A percentile compares a stretch with the other conserved stretches of the same genome.
phyloP scores from a whole-genome alignment of 2,888 invertebrate genomes.

The Ctenicera cuprea region DNA sequence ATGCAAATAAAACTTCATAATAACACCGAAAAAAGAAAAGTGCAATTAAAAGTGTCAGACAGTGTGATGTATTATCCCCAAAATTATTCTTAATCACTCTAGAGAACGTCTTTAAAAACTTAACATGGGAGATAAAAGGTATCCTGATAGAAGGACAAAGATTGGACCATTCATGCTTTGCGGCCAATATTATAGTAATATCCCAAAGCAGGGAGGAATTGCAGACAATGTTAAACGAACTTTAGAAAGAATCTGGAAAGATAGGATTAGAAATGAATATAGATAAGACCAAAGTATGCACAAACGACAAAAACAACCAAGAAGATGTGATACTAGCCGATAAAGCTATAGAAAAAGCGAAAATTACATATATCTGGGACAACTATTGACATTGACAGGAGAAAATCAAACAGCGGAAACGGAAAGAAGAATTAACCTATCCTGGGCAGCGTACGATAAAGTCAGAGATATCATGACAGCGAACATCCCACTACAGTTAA shows the following conservation, averaged over 20 bases:
- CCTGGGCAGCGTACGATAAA: constrained; percentile 1
- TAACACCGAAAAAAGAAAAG: constrained; percentile 1
- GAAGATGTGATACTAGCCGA: constrained; percentile 14
- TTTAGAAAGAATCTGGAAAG: constrained; percentile 6
- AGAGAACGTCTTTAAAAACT: constrained; percentile 19
- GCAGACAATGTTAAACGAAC: constrained; percentile 12
- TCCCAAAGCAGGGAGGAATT: constrained; percentile 16
- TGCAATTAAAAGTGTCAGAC: not conserved
- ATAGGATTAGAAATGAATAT: constrained; percentile 16
- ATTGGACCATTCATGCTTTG: not conserved
- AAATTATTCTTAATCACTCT: constrained; percentile 17
- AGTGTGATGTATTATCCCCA: constrained; percentile 16
- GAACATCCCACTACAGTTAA: constrained; percentile 6
- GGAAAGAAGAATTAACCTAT: not conserved
- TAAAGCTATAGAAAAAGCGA: constrained; percentile 5
- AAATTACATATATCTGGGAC: constrained; percentile 12
- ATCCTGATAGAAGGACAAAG: constrained; percentile 13
- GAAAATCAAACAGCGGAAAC: not conserved
- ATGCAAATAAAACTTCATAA: not conserved
- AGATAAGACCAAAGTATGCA: constrained; percentile 4
- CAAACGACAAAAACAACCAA: constrained; percentile 1
- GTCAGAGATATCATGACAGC: constrained; percentile 1
- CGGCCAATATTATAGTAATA: constrained; percentile 17
- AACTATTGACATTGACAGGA: not conserved
- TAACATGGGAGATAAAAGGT: constrained; percentile 7